Conservation (phyloP, 1,140 invertebrate genomes). For the Macrotrachela quadricornifera region DNA sequence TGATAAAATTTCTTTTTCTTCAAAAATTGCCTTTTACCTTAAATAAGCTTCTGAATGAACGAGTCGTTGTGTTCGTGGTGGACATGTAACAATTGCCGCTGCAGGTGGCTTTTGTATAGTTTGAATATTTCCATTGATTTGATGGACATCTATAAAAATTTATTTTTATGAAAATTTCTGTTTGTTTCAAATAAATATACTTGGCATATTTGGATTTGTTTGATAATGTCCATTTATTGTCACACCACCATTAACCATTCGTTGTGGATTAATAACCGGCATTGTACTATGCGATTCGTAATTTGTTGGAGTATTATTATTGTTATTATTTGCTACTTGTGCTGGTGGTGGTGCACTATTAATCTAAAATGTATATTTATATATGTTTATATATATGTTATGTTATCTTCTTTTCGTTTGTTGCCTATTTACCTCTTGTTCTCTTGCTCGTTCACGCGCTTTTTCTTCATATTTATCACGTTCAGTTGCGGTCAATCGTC, state of each 20-base stretch:
- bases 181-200: background rate
- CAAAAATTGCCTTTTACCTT: slow-evolving; percentile 43
- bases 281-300: background rate
- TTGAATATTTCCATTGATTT: slow-evolving; percentile 14
- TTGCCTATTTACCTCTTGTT: background rate
- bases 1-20: background rate
- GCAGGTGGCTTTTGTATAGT: slow-evolving; percentile 43
- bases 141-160: no score
- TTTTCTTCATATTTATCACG: background rate
- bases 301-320: no score
- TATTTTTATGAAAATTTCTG: no score
- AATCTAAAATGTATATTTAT: no score
- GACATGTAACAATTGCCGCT: slow-evolving; percentile 64
- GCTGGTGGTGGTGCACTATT: no score
- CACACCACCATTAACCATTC: no score
- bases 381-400: background rate
- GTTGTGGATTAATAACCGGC: no score
- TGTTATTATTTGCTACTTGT: no score
- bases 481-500: background rate
- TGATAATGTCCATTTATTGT: no score
- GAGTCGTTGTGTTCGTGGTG: slow-evolving; percentile 67
- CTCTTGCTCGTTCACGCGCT: background rate
- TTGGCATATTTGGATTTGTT: background rate
- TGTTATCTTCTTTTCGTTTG: background rate
- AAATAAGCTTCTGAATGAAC: slow-evolving; percentile 89